phyloP scores from a whole-genome alignment of 2,797 vertebrate species.

The Dicrostonyx torquatus region DNA sequence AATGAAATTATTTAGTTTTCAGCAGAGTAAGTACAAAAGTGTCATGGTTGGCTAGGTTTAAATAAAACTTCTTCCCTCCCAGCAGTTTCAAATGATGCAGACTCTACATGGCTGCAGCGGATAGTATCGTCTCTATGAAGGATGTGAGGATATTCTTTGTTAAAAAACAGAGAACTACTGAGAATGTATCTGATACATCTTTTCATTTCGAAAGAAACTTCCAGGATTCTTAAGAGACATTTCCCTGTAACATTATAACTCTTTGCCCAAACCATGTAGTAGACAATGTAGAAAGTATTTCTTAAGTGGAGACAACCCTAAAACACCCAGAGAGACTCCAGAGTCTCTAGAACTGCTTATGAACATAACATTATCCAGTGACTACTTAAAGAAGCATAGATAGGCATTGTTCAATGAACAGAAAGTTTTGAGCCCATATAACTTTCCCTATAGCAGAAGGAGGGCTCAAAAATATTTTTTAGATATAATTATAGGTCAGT shows the following conservation, averaged over 20 bases:
- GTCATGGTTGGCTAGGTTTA: background rate
- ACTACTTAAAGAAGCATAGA: background rate
- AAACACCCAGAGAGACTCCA: background rate
- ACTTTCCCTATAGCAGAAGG: background rate
- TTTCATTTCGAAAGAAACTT: background rate
- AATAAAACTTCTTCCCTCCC: background rate
- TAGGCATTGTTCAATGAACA: background rate
- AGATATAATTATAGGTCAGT: background rate
- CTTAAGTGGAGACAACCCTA: background rate
- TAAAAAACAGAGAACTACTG: conserved; percentile 22
- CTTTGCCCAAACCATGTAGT: background rate
- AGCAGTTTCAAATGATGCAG: background rate
- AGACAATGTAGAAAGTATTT: background rate
- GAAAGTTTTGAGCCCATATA: background rate
- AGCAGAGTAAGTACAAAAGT: background rate
- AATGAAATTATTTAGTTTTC: conserved; percentile 4
- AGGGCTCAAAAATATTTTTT: background rate
- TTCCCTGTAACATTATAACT: background rate
- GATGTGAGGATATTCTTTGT: background rate
- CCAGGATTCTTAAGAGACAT: background rate
- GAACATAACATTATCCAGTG: background rate
- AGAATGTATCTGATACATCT: background rate
- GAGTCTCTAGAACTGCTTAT: background rate
- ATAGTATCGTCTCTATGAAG: background rate
- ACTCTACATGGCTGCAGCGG: background rate